These are phyloP conservation scores for Brachionus paranguensis DNA, from an alignment of 1,140 invertebrate species.

Conservation along the genomic window DNA sequence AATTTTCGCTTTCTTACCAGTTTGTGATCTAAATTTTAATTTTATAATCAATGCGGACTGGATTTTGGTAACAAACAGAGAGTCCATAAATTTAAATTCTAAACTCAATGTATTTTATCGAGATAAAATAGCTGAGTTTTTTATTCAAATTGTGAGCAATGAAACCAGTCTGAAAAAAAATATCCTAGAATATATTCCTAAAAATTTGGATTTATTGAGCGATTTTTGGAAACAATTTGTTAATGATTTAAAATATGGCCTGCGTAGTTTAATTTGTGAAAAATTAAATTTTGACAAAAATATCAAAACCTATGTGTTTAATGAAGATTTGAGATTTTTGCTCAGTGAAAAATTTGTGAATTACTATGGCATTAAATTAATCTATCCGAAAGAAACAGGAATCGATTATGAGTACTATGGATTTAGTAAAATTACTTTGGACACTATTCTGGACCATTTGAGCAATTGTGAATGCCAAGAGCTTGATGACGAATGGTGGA, in stretches of 20 bases:
- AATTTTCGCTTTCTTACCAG: slow-evolving; percentile 10
- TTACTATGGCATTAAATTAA: neutral
- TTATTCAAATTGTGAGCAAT: neutral
- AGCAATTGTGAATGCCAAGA: neutral
- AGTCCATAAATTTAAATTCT: neutral
- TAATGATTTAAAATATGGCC: neutral
- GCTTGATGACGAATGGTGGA: slow-evolving; percentile 2
- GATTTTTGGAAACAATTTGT: slow-evolving; percentile 30
- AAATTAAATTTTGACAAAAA: neutral
- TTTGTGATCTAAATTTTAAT: slow-evolving; percentile 28
- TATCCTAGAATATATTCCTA: neutral
- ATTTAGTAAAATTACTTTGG: neutral
- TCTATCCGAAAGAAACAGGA: neutral
- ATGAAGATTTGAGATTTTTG: neutral
- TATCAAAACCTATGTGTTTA: neutral
- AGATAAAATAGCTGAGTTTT: slow-evolving; percentile 8
- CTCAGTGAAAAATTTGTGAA: neutral
- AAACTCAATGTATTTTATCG: neutral
- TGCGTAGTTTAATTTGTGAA: neutral
- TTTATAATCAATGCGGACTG: slow-evolving; percentile 5
- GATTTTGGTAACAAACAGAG: neutral
- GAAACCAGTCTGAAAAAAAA: neutral
- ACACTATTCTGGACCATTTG: neutral
- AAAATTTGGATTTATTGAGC: neutral
- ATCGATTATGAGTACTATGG: slow-evolving; percentile 14